Evolutionary conservation across 2,888 invertebrate genomes (phyloP), one percentile per base, ranked within the genome.

Genomic region (Lutraria lutraria): DNA sequence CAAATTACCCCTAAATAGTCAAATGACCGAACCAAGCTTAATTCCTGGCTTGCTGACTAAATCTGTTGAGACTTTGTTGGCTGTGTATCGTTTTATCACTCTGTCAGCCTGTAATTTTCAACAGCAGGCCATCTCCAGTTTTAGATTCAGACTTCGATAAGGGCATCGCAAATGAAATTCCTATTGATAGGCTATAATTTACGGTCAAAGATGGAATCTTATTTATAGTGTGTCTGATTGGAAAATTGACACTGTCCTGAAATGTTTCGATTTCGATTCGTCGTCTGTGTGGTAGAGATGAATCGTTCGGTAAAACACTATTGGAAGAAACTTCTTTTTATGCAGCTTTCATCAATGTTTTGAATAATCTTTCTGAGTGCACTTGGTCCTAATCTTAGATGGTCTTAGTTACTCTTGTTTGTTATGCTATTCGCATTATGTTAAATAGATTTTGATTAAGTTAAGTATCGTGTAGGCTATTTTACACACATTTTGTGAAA

Each of bases 131-230:
- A 60, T 60, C 60, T 60, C 60, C 60, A 21, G n/a, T 21, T 60
- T 60, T 60, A 43, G 21, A 19, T n/a, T 60, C 19, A 60, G 60
- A 60, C 60, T 8, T 8, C 4, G 60, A 60, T 60, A 21, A n/a
- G 2, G 60, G 60, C 8, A 60, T 60, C 60, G n/a, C 19, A 60
- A 60, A 60, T n/a, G 21, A n/a, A 60, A n/a, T 60, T 60, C 60
- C n/a, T 60, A 60, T 60, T 60, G n/a, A 60, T 8, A n/a, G 60
- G 60, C 60, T 60, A 60, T 60, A 60, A 60, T 60, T 60, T 60
- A 60, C 60, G 60, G 21, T 21, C 19, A n/a, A n/a, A 60, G 60
- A 60, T 60, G 60, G 19, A 6, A n/a, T 60, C 60, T 60, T 60
- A 60, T 60, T 60, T 60, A n/a, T 19, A 21, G n/a, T n/a, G 60